Evolutionary conservation across 2,797 vertebrate genomes (phyloP).

Genomic region (Tragopan temminckii): DNA sequence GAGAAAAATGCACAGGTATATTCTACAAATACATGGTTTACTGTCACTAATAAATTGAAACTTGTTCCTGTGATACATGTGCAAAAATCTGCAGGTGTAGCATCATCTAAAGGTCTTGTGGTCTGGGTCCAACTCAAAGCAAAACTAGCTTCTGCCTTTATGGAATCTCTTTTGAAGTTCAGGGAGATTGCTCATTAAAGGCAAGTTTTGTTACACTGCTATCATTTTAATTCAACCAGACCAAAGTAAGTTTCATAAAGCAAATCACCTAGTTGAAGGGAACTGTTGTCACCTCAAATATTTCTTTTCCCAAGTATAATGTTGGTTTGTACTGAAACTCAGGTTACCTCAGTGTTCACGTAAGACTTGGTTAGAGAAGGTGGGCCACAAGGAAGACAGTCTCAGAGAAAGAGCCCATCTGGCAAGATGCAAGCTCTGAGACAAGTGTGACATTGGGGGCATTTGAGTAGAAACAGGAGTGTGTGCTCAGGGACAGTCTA

Average conservation of each 20-base stretch:
- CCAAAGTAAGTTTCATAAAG: neutral
- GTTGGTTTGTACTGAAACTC: neutral
- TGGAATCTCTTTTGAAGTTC: neutral
- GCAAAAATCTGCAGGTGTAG: neutral
- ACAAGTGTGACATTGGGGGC: neutral
- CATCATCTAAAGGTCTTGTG: neutral
- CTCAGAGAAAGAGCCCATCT: neutral
- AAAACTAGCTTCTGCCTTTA: neutral
- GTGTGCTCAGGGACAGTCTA: neutral
- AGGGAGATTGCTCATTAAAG: neutral
- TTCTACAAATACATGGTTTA: neutral
- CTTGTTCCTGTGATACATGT: neutral
- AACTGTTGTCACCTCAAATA: neutral
- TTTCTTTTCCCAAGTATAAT: rapidly evolving
- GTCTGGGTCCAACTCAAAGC: neutral
- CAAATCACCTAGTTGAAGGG: neutral
- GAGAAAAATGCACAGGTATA: neutral
- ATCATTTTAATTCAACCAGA: neutral
- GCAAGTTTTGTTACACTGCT: neutral
- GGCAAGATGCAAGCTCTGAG: neutral
- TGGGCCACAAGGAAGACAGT: neutral
- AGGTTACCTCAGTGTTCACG: neutral
- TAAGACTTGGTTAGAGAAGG: neutral
- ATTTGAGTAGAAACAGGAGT: neutral
- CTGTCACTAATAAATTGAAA: neutral